phyloP scores from a whole-genome alignment of 2,113 vertebrate species.

The Microtus ochrogaster region DNA sequence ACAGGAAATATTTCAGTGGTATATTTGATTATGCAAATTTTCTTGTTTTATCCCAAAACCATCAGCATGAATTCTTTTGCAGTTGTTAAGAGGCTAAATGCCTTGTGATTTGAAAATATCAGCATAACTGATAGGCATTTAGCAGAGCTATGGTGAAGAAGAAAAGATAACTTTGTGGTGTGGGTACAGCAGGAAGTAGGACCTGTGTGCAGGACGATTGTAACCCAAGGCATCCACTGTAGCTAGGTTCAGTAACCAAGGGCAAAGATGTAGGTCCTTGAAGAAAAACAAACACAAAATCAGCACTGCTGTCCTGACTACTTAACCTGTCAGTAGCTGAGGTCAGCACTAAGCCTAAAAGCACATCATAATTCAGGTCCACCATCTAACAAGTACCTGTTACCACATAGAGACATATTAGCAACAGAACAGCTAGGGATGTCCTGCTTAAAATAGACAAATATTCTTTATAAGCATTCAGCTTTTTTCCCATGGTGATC shows the following conservation, averaged over 20 bases:
- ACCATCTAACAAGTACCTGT: background rate
- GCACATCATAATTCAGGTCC: background rate
- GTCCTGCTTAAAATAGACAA: background rate
- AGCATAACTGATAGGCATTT: background rate
- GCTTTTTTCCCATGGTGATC: background rate
- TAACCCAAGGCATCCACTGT: background rate
- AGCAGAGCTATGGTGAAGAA: background rate
- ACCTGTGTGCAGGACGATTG: fast-evolving
- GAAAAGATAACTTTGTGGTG: too few relatives aligned
- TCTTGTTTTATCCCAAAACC: background rate
- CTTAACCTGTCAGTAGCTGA: background rate
- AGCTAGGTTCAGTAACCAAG: background rate
- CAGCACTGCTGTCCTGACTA: fast-evolving
- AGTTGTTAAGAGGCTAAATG: background rate
- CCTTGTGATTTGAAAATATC: background rate
- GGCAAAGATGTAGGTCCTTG: background rate
- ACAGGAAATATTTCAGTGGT: background rate
- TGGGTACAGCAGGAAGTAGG: fast-evolving
- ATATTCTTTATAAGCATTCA: background rate
- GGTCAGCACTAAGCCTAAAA: too few relatives aligned
- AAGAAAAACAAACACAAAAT: background rate
- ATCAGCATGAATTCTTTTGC: background rate
- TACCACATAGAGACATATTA: fast-evolving
- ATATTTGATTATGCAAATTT: background rate
- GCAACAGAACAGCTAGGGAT: background rate